Percentiles rank a stretch among this genome's conserved stretches.
These are phyloP conservation scores for Acleris laterana DNA, from an alignment of 2,888 invertebrate species.

Conservation along the genomic window DNA sequence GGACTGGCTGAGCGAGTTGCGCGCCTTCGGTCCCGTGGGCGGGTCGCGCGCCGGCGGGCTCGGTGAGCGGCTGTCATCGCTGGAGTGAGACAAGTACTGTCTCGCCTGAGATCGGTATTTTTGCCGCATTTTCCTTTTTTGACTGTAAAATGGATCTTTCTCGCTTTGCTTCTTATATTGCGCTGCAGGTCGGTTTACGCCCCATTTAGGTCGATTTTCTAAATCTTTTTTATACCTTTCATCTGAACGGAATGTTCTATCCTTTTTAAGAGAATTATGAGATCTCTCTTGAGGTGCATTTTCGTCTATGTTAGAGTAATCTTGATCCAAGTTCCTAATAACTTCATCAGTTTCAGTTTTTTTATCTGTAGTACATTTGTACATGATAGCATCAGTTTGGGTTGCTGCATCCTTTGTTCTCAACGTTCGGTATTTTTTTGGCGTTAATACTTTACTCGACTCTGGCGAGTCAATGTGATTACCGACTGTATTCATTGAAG, in stretches of 20 bases:
- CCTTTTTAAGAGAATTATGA: conserved; percentile 79
- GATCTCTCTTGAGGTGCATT: conserved; percentile 78
- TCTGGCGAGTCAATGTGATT: conserved; percentile 64
- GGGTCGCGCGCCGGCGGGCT: conserved; percentile 76
- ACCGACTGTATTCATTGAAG: conserved; percentile 72
- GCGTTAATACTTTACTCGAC: conserved; percentile 69
- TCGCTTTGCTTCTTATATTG: conserved; percentile 95
- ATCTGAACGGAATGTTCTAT: conserved; percentile 80
- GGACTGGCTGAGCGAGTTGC: conserved; percentile 78
- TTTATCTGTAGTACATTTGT: conserved; percentile 60
- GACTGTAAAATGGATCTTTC: conserved; percentile 92
- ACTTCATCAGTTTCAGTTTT: conserved; percentile 66
- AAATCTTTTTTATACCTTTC: conserved; percentile 83
- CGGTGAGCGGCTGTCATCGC: conserved; percentile 86
- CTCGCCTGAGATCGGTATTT: conserved; percentile 85
- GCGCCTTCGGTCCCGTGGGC: conserved; percentile 66
- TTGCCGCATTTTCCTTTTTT: conserved; percentile 87
- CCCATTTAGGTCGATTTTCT: conserved; percentile 89
- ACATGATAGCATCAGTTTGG: conserved; percentile 84
- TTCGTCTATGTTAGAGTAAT: conserved; percentile 79
- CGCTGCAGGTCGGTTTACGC: conserved; percentile 90
- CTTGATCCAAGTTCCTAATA: conserved; percentile 78
- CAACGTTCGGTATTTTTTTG: conserved; percentile 76
- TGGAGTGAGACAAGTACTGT: conserved; percentile 84
- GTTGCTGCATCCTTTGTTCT: conserved; percentile 86